Base-by-base conservation (phyloP, 2,888 invertebrate species). In the Drosophila greeni region DNA sequence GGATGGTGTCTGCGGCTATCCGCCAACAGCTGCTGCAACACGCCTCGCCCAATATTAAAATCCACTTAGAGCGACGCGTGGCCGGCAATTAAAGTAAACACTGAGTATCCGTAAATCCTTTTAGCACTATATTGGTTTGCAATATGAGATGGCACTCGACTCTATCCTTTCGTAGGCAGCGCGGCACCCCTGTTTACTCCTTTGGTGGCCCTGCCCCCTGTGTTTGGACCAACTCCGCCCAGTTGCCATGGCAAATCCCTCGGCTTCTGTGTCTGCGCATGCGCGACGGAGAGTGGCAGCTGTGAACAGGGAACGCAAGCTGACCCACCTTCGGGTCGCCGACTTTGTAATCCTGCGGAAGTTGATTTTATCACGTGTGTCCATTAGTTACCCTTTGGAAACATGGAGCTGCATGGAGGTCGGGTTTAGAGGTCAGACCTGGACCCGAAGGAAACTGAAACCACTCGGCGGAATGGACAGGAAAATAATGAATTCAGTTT, bases 301-400 rank as follows among this genome's bases (percentile, higher is more conserved):
- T 78, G 76, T 45, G 43, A 42, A n/a, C 9, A 23, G 53, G 29
- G 14, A 43, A 20, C 20, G 12, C 12, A 37, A 24, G 33, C 60
- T 65, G 67, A 68, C 61, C 49, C 56, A 48, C 58, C 51, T 33
- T 51, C 52, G 57, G 45, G 58, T 67, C 49, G 42, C 36, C 33
- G 42, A 31, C 61, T 70, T 59, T 75, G 73, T 82, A 84, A 82
- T 75, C 81, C 82, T 76, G 73, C 77, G 85, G 81, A 83, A 82
- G 83, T 82, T 60, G 81, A 70, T 72, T 67, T 62, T 75, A 80
- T 80, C 81, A 82, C 83, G 81, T 66, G 69, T 75, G 49, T 73
- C 77, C 79, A 84, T 82, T 80, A 74, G 82, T 70, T 74, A 67
- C 66, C 64, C 68, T 78, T 67, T 6, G 43, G 59, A 72, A 71